A percentile compares a stretch with the other conserved stretches of the same genome.
Evolutionary conservation across 2,113 vertebrate genomes (phyloP).

Genomic region (Geococcyx californianus): DNA sequence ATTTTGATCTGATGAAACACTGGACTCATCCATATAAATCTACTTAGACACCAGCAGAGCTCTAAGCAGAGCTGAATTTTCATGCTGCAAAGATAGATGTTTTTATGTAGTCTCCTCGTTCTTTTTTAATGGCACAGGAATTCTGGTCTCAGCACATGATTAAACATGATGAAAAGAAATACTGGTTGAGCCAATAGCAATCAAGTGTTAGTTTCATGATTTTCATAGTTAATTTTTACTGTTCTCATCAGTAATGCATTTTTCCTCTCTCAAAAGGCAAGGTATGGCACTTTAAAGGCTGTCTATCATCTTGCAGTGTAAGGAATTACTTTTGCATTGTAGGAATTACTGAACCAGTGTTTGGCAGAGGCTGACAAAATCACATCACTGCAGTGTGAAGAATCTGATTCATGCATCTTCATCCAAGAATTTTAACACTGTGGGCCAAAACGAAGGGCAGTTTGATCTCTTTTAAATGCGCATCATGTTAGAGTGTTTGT

Average conservation of each 20-base stretch:
- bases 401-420: neutral
- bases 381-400: neutral
- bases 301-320: neutral
- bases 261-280: neutral
- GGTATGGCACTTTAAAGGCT: neutral
- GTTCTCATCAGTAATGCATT: neutral
- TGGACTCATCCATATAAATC: neutral
- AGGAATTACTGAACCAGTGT: constrained; percentile 21
- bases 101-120: neutral
- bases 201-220: neutral
- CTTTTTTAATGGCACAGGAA: neutral
- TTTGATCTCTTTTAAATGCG: neutral
- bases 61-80: constrained; percentile 44
- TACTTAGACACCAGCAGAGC: constrained; percentile 1
- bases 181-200: constrained; percentile 12
- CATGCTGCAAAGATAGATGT: neutral
- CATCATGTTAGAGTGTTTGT: neutral
- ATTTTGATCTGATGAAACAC: constrained; percentile 28
- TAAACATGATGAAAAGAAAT: neutral
- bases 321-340: neutral
- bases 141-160: constrained; percentile 6
- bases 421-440: neutral
- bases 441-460: neutral
- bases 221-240: constrained; percentile 26
- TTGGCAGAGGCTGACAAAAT: constrained; percentile 17